phyloP scores from a whole-genome alignment of 2,113 vertebrate species.

The Porphyrio hochstetteri region DNA sequence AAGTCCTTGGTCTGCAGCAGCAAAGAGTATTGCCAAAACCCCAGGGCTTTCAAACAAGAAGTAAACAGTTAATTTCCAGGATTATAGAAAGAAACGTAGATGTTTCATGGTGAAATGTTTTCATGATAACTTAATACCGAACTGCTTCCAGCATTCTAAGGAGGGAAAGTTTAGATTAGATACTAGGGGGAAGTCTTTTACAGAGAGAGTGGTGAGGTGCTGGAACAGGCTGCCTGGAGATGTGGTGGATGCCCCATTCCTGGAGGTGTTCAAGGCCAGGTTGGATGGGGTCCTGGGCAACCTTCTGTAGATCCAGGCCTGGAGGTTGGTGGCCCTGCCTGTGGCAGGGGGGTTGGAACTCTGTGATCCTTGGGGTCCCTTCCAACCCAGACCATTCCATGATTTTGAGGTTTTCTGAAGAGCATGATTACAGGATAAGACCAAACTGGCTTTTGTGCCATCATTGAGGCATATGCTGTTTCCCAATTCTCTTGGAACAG shows the following conservation, averaged over 20 bases:
- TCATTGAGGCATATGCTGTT: fast-evolving
- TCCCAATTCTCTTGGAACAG: not conserved
- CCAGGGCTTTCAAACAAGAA: not conserved
- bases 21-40: not conserved
- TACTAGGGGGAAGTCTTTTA: too few relatives aligned
- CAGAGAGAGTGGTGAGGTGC: too few relatives aligned
- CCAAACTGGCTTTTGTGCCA: not conserved
- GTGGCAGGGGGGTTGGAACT: too few relatives aligned
- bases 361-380: too few relatives aligned
- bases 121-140: not conserved
- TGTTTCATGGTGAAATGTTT: not conserved
- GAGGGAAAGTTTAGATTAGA: too few relatives aligned
- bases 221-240: too few relatives aligned
- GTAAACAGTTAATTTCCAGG: not conserved
- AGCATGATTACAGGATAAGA: not conserved
- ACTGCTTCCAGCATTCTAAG: not conserved
- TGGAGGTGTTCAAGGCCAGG: too few relatives aligned
- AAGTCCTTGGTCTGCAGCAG: not conserved
- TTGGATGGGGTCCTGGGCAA: too few relatives aligned
- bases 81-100: not conserved
- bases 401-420: not conserved
- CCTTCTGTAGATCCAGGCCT: too few relatives aligned
- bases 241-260: too few relatives aligned
- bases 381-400: too few relatives aligned
- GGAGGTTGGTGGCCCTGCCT: too few relatives aligned